A percentile compares a stretch with the other conserved stretches of the same genome.
These are phyloP conservation scores for Diloba caeruleocephala DNA, from an alignment of 2,888 invertebrate species.

Conservation along the genomic window DNA sequence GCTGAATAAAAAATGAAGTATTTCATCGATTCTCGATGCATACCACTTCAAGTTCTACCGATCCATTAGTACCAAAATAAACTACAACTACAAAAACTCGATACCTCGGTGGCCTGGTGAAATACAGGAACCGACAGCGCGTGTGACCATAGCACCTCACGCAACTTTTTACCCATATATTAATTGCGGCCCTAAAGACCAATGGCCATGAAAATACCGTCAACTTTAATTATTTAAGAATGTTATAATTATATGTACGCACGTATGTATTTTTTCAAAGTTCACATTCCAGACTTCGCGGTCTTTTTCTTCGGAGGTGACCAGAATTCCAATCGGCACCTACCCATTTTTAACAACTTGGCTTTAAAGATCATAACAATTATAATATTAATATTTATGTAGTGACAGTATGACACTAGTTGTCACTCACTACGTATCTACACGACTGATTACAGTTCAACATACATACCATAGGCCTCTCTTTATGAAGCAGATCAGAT, in stretches of 20 bases:
- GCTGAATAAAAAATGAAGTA: too few species aligned
- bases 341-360: conserved; percentile 23
- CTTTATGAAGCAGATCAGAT: too few species aligned
- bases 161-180: conserved; percentile 37
- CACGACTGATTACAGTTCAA: too few species aligned
- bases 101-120: conserved; percentile 23
- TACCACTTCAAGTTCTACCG: neutral
- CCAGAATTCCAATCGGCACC: conserved; percentile 31
- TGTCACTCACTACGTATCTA: too few species aligned
- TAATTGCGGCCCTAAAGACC: conserved; percentile 36
- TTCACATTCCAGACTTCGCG: conserved; percentile 29
- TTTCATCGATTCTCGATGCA: too few species aligned
- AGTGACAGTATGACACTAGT: neutral
- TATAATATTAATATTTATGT: too few species aligned
- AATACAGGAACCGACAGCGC: conserved; percentile 32
- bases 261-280: conserved; percentile 35
- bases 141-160: conserved; percentile 45
- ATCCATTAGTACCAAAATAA: conserved; percentile 21
- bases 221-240: conserved; percentile 36
- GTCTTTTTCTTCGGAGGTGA: conserved; percentile 23
- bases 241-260: conserved; percentile 31
- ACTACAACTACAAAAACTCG: conserved; percentile 31
- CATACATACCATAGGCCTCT: too few species aligned
- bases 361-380: conserved; percentile 1
- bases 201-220: conserved; percentile 36